Percentiles rank a stretch among this genome's conserved stretches.
These are phyloP conservation scores for Villa cingulata DNA, from an alignment of 2,888 invertebrate species.

Conservation along the genomic window DNA sequence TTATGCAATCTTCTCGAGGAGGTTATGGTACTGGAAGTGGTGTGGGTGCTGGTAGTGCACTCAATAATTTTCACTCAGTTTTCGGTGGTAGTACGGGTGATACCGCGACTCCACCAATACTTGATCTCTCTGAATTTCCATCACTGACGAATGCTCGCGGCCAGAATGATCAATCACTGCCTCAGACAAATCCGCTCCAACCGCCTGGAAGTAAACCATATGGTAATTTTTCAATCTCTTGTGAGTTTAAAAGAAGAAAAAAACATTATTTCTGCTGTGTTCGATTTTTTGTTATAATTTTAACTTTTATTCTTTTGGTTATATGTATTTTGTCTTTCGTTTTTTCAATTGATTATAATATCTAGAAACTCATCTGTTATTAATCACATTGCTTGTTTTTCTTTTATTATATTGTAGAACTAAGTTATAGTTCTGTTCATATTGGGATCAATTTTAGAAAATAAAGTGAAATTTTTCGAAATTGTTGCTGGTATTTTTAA, in stretches of 20 bases:
- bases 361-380: no score
- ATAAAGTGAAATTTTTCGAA: no score
- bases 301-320: no score
- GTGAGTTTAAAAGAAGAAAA: conserved; percentile 28
- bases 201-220: conserved; percentile 88
- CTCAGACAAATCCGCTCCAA: conserved; percentile 69
- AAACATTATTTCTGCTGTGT: no score
- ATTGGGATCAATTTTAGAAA: no score
- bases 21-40: conserved; percentile 49
- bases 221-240: conserved; percentile 48
- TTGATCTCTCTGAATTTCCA: conserved; percentile 87
- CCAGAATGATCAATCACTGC: conserved; percentile 62
- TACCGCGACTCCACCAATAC: conserved; percentile 68
- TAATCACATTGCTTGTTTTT: no score
- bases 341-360: no score
- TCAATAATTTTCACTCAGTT: conserved; percentile 68
- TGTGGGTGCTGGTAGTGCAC: conserved; percentile 43
- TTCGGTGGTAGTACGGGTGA: conserved; percentile 63
- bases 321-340: no score
- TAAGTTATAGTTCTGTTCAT: no score
- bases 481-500: no score
- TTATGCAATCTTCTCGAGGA: conserved; percentile 46
- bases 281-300: no score
- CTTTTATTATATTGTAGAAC: no score
- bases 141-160: conserved; percentile 74